Evolutionary conservation across 1,140 invertebrate species (phyloP).

Genomic region (Lordiphosa collinella): DNA sequence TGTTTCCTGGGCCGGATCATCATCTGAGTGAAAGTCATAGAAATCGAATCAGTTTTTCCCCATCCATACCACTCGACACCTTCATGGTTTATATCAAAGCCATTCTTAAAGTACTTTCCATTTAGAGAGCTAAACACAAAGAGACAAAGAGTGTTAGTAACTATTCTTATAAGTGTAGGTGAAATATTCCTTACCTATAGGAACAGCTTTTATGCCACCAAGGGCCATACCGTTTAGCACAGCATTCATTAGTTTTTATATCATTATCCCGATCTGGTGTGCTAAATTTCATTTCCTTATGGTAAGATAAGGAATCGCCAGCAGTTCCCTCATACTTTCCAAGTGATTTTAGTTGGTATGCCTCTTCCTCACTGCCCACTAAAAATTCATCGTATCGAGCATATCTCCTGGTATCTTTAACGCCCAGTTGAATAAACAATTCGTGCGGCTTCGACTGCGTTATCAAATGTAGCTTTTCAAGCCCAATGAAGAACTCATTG

Average conservation of each 20-base stretch:
- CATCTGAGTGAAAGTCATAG: slow-evolving; percentile 8
- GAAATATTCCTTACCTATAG: neutral
- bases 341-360: slow-evolving; percentile 83
- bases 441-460: slow-evolving; percentile 82
- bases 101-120: slow-evolving; percentile 12
- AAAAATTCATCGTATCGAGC: slow-evolving; percentile 84
- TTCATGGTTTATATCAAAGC: neutral
- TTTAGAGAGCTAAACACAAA: neutral
- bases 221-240: slow-evolving; percentile 83
- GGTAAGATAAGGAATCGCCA: slow-evolving; percentile 84
- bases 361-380: slow-evolving; percentile 82
- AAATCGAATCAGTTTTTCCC: no score
- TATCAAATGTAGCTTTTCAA: slow-evolving; percentile 81
- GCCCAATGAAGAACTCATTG: slow-evolving; percentile 83
- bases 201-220: slow-evolving; percentile 82
- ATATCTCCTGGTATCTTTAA: slow-evolving; percentile 80
- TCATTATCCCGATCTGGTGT: slow-evolving; percentile 86
- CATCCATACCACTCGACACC: slow-evolving; percentile 12
- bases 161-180: no score
- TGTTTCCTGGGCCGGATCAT: slow-evolving; percentile 3
- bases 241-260: slow-evolving; percentile 82
- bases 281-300: slow-evolving; percentile 85
- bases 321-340: slow-evolving; percentile 84
- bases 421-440: slow-evolving; percentile 83
- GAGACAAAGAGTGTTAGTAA: neutral